A percentile compares a stretch with the other conserved stretches of the same genome.
These are phyloP conservation scores for Catostomus latipinnis DNA, from an alignment of 2,797 vertebrate species.

Conservation along the genomic window DNA sequence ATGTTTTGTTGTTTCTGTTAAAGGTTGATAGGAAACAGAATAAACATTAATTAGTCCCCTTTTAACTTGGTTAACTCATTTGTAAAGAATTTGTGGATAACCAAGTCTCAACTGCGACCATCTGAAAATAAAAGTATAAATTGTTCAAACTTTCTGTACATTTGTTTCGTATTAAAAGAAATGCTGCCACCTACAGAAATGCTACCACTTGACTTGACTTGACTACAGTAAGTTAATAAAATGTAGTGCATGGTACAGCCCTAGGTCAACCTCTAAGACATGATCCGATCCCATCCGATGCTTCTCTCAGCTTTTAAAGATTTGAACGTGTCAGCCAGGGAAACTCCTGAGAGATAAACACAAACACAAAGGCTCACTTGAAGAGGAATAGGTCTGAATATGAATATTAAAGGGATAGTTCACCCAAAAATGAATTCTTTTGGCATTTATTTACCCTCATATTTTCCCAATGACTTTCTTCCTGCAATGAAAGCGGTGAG, in stretches of 20 bases:
- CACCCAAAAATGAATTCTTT: too few relatives aligned
- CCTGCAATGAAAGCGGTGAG: too few relatives aligned
- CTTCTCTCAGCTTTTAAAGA: conserved; percentile 74
- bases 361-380: conserved; percentile 24
- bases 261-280: not conserved
- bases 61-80: too few relatives aligned
- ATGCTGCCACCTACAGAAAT: conserved; percentile 35
- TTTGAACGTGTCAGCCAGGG: conserved; percentile 95
- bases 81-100: not conserved
- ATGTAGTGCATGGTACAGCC: not conserved
- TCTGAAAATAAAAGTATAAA: not conserved
- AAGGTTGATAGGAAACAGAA: too few relatives aligned
- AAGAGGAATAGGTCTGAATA: not conserved
- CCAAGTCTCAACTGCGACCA: not conserved
- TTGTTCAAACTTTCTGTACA: too few relatives aligned
- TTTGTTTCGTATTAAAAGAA: not conserved
- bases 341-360: conserved; percentile 85
- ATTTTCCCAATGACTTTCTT: too few relatives aligned
- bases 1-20: too few relatives aligned
- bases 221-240: conserved; percentile 23
- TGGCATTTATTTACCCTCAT: too few relatives aligned
- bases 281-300: not conserved
- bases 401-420: not conserved
- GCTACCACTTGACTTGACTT: conserved; percentile 4
- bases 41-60: not conserved